Base-by-base conservation (phyloP, 2,113 vertebrate genomes). In the Raja brachyura region DNA sequence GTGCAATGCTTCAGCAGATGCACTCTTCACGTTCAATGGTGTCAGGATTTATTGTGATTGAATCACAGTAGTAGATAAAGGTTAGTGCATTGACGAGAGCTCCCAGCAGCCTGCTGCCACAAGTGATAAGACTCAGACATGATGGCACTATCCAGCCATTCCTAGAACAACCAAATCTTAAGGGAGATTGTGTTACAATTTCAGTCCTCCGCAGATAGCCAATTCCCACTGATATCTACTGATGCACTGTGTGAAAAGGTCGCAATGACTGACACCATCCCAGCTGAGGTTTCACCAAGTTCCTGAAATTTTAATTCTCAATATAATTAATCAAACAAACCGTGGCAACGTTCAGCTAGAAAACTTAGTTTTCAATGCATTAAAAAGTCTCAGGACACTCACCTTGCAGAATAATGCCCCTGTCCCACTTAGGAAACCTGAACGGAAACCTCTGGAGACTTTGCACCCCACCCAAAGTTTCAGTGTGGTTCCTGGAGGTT, bases 41-140 rank as follows among this genome's bases (percentile, higher is more conserved):
- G 90, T 70, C 90, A 92, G 90, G 68, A 92, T 22, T 18, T 39
- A 92, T 92, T 92, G 20, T 92, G 90, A 92, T 92, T 92, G 90
- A 92, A 92, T 92, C 68, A 54, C 90, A 92, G 33, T 4, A 92
- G 68, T 68, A 74, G 90, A 70, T 25, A 92, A 74, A 92, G 90
- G 90, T 92, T 74, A 92, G 66, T 73, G 10, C 66, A 92, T 39
- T 73, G 90, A 92, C 18, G 20, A 25, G 4, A 73, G 66, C 90
- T 39, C 68, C 39, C 33, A 54, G 68, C 33, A 25, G 90, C 68
- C 33, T 2, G 63, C 90, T 92, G 66, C 39, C 90, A 92, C 90
- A 74, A 92, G 39, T 92, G 90, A 73, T 73, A 73, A 92, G 66
- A 54, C 68, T 73, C 63, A 92, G 68, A 54, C 33, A 73, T 74